A percentile compares a stretch with the other conserved stretches of the same genome.
phyloP scores from a whole-genome alignment of 2,113 vertebrate genomes.

The Muscicapa adusta region DNA sequence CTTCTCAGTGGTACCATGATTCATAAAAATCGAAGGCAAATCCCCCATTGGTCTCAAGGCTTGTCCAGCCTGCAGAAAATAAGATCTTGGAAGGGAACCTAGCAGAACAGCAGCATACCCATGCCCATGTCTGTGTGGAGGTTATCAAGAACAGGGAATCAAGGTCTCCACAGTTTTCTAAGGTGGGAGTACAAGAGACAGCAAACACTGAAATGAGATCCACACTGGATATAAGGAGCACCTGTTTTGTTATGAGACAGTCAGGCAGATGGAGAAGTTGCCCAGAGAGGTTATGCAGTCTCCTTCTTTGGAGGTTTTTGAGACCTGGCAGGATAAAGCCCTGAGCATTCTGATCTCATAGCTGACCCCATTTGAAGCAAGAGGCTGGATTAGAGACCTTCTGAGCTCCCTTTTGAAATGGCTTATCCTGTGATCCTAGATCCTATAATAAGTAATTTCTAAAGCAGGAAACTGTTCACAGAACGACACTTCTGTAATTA shows the following conservation, averaged over 20 bases:
- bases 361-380: neutral
- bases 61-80: neutral
- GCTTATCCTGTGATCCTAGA: neutral
- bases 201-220: neutral
- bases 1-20: neutral
- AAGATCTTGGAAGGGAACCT: neutral
- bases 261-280: neutral
- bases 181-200: neutral
- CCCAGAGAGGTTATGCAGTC: neutral
- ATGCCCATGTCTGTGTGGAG: fast-evolving
- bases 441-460: neutral
- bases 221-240: neutral
- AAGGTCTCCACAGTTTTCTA: neutral
- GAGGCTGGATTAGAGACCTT: neutral
- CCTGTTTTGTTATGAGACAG: neutral
- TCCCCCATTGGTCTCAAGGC: neutral
- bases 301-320: neutral
- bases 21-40: neutral
- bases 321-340: neutral
- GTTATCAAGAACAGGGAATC: neutral
- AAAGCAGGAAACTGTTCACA: neutral
- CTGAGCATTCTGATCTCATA: neutral
- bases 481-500: neutral
- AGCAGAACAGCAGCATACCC: neutral
- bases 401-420: neutral